These are phyloP conservation scores for Sebastes elongatus DNA, from an alignment of 2,797 vertebrate genomes.

Conservation along the genomic window DNA sequence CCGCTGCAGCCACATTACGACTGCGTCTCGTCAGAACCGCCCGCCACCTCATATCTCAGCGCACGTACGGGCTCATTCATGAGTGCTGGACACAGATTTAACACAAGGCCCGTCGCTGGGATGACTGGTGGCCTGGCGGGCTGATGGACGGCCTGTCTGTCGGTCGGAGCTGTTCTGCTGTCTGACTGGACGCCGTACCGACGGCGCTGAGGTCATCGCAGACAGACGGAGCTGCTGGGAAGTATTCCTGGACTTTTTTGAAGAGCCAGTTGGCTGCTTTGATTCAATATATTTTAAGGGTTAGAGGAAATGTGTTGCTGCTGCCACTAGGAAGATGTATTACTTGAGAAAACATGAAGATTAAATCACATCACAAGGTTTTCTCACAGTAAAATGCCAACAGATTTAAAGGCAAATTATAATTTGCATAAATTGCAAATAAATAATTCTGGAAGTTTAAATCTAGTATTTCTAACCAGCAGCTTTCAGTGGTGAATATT, in stretches of 20 bases:
- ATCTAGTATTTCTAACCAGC: neutral
- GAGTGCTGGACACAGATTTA: slow-evolving; percentile 73
- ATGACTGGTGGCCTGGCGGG: slow-evolving; percentile 49
- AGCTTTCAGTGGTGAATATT: neutral
- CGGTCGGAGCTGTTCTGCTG: slow-evolving; percentile 7
- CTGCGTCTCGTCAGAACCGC: slow-evolving; percentile 32
- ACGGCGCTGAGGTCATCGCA: slow-evolving; percentile 46
- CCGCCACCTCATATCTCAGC: slow-evolving; percentile 66
- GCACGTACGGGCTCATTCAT: slow-evolving; percentile 50
- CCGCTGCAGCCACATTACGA: slow-evolving; percentile 35
- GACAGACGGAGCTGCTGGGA: slow-evolving; percentile 5
- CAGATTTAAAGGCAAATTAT: neutral
- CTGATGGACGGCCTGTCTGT: slow-evolving; percentile 52
- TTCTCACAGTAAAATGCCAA: neutral
- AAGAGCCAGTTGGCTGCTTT: neutral
- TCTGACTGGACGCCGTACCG: slow-evolving; percentile 26
- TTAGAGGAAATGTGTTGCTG: neutral
- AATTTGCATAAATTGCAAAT: neutral
- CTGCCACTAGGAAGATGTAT: neutral
- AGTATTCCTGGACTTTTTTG: neutral
- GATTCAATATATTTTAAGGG: neutral
- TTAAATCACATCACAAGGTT: neutral
- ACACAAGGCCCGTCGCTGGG: slow-evolving; percentile 39
- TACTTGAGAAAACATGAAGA: neutral
- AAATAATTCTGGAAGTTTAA: neutral